Evolutionary conservation across 2,797 vertebrate genomes (phyloP).

Genomic region (Poeciliopsis paucimaculata): DNA sequence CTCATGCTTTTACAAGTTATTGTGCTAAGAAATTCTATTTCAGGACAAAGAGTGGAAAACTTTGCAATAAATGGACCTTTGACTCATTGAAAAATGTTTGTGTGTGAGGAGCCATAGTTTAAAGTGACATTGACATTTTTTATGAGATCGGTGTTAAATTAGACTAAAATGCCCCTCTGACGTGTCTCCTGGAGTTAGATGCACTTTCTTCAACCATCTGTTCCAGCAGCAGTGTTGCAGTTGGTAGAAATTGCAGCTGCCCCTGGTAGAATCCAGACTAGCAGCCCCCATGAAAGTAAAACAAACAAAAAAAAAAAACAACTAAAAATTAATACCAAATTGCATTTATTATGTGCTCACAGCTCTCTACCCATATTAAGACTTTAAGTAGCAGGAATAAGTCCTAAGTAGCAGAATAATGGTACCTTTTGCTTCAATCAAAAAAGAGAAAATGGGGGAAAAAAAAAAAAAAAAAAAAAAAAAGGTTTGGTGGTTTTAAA

Average conservation of each 20-base stretch:
- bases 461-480: conserved; percentile 12
- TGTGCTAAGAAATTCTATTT: neutral
- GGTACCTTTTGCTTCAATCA: neutral
- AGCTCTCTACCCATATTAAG: too few relatives aligned
- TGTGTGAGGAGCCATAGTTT: neutral
- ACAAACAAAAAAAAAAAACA: neutral
- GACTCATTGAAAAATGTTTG: neutral
- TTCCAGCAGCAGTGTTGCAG: neutral
- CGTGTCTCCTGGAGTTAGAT: too few relatives aligned
- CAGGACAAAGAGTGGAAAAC: neutral
- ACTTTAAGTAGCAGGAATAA: too few relatives aligned
- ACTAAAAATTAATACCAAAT: neutral
- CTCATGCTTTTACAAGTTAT: neutral
- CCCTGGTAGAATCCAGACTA: neutral
- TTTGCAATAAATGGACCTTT: neutral
- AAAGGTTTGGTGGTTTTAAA: conserved; percentile 48
- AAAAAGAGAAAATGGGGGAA: neutral
- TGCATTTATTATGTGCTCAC: neutral
- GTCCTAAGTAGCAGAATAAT: conserved; percentile 4
- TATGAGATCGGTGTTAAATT: neutral
- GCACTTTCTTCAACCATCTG: neutral
- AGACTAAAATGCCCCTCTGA: neutral
- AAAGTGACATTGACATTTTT: neutral
- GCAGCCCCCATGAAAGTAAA: neutral
- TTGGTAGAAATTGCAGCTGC: neutral